Conservation (phyloP, 2,888 invertebrate species). For the Chaitophorus viminalis region DNA sequence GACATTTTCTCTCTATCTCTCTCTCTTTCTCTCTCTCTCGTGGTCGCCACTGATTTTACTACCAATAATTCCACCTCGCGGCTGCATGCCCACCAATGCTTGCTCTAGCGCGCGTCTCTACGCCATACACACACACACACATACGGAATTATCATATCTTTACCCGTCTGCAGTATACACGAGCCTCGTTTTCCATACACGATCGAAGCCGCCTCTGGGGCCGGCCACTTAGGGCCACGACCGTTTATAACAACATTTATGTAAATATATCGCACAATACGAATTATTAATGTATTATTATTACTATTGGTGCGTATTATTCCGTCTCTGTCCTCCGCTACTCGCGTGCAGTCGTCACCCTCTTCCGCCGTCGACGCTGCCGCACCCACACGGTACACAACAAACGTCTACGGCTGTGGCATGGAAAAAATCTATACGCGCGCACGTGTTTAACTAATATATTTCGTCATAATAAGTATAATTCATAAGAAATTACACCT, state of each 20-base stretch:
- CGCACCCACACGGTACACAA: neutral
- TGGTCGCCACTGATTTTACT: slow-evolving; percentile 40
- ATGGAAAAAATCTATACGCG: neutral
- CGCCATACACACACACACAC: neutral
- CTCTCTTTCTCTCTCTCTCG: neutral
- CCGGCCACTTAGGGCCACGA: slow-evolving; percentile 18
- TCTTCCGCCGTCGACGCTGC: no score
- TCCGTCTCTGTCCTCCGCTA: neutral
- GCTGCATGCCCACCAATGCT: neutral
- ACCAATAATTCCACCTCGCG: slow-evolving; percentile 51
- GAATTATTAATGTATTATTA: neutral
- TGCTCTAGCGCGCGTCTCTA: neutral
- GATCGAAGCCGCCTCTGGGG: slow-evolving; percentile 24
- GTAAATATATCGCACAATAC: slow-evolving; percentile 46
- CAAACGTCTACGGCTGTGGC: neutral
- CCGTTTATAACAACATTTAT: slow-evolving; percentile 37
- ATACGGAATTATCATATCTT: neutral
- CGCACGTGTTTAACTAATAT: neutral
- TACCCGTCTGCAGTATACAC: neutral
- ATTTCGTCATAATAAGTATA: neutral
- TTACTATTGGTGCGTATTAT: slow-evolving; percentile 23
- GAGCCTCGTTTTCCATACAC: neutral
- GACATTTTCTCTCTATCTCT: neutral
- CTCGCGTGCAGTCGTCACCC: no score
- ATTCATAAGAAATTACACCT: neutral